Conservation (phyloP, 2,797 vertebrate genomes). For the Mionectes olivaceus region DNA sequence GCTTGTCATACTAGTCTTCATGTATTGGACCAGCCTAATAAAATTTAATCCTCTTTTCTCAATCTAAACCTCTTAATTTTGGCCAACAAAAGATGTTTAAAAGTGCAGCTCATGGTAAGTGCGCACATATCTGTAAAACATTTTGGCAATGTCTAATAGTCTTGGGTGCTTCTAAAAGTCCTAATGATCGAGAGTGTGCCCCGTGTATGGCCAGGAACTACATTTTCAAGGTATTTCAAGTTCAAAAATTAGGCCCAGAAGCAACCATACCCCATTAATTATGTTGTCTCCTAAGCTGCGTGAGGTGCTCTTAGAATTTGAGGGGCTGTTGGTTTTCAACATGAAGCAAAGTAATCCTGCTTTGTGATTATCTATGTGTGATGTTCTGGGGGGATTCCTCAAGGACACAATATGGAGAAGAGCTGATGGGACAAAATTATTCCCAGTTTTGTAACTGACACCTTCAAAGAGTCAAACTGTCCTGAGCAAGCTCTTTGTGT, state of each 20-base stretch:
- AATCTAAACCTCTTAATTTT: not conserved
- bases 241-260: not conserved
- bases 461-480: not conserved
- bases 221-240: not conserved
- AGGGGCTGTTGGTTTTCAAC: not conserved
- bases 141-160: not conserved
- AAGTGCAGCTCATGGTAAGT: not conserved
- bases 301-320: not conserved
- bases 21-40: not conserved
- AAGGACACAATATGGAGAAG: not conserved
- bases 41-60: not conserved
- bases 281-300: not conserved
- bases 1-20: not conserved
- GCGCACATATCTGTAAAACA: accelerated
- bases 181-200: not conserved
- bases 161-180: not conserved
- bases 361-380: not conserved
- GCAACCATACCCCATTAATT: not conserved
- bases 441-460: not conserved
- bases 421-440: not conserved
- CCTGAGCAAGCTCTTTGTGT: not conserved
- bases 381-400: not conserved
- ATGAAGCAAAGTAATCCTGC: not conserved
- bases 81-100: not conserved
- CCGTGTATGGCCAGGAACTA: not conserved